These are phyloP conservation scores for Strigops habroptila DNA, from an alignment of 2,113 vertebrate species.

Conservation along the genomic window DNA sequence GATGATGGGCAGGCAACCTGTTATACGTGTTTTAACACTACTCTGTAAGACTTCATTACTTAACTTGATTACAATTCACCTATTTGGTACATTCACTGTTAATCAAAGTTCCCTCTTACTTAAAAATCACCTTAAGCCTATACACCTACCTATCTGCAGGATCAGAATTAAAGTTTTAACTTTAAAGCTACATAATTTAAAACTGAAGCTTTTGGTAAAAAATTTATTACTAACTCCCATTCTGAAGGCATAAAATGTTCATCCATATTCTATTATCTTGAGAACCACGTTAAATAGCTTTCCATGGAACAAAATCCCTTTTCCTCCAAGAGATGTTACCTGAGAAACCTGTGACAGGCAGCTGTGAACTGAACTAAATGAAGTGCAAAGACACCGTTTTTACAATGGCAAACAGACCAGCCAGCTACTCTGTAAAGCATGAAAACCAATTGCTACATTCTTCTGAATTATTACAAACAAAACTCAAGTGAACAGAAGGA, in stretches of 20 bases:
- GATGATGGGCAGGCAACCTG: neutral
- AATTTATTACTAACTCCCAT: neutral
- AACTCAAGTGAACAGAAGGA: neutral
- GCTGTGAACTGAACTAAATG: neutral
- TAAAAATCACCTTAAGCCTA: neutral
- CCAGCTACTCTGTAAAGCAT: neutral
- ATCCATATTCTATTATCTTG: neutral
- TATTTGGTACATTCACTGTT: neutral
- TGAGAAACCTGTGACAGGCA: neutral
- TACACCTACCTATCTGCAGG: neutral
- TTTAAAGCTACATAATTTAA: neutral
- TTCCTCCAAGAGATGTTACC: neutral
- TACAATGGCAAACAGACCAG: neutral
- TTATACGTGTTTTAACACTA: neutral
- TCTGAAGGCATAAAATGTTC: neutral
- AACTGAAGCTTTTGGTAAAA: neutral
- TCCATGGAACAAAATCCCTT: neutral
- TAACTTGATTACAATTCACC: neutral
- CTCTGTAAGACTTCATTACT: neutral
- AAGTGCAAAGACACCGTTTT: neutral
- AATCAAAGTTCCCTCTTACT: neutral
- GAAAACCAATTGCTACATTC: neutral
- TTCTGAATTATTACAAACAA: neutral
- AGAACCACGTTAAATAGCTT: neutral
- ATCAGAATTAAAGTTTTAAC: neutral